Conservation (phyloP, 2,888 invertebrate genomes). For the Slavum lentiscoides region DNA sequence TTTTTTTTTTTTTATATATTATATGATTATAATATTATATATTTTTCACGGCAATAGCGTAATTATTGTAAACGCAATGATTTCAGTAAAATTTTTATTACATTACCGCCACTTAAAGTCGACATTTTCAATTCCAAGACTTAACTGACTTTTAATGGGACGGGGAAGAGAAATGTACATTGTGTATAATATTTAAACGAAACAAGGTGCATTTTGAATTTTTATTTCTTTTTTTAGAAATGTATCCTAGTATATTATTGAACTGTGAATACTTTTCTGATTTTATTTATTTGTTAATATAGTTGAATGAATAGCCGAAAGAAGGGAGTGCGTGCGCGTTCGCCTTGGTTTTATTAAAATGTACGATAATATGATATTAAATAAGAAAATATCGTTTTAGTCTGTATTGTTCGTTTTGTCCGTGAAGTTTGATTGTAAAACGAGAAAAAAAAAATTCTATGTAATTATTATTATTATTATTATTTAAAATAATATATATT, state of each 20-base stretch:
- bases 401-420: slow-evolving; percentile 20
- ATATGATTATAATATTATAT: not conserved
- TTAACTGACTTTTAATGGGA: slow-evolving; percentile 7
- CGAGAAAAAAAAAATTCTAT: slow-evolving; percentile 11
- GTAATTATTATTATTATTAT: slow-evolving; percentile 38
- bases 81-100: not conserved
- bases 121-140: slow-evolving; percentile 32
- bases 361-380: slow-evolving; percentile 24
- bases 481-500: slow-evolving; percentile 12
- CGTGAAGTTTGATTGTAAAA: slow-evolving; percentile 10
- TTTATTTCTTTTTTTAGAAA: slow-evolving; percentile 52
- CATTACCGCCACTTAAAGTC: not conserved
- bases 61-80: not conserved
- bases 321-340: not conserved
- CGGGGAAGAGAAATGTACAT: slow-evolving; percentile 31
- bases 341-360: slow-evolving; percentile 31
- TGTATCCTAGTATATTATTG: slow-evolving; percentile 51
- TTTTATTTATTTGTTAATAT: slow-evolving; percentile 45
- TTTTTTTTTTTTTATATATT: not conserved
- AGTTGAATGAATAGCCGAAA: slow-evolving; percentile 17
- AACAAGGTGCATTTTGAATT: slow-evolving; percentile 53
- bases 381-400: slow-evolving; percentile 21
- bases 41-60: slow-evolving; percentile 1
- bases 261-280: slow-evolving; percentile 49
- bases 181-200: slow-evolving; percentile 52